phyloP scores from a whole-genome alignment of 1,140 invertebrate species.

The Pseudoatta argentina region DNA sequence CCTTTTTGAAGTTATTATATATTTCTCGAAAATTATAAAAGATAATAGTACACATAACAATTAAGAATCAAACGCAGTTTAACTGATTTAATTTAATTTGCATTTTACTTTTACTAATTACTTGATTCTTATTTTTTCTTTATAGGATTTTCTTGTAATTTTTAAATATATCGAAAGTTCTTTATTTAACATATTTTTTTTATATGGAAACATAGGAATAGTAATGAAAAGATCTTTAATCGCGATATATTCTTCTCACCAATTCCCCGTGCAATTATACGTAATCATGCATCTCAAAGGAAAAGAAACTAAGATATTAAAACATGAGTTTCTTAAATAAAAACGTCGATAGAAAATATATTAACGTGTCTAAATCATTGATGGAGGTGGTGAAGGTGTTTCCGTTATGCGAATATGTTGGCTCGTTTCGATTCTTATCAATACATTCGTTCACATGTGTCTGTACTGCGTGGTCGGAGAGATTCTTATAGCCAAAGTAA shows the following conservation, averaged over 20 bases:
- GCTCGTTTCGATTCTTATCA: slow-evolving; percentile 46
- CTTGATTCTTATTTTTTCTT: too few relatives aligned
- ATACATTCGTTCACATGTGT: slow-evolving; percentile 44
- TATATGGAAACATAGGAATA: not conserved
- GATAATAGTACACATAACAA: too few relatives aligned
- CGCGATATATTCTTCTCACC: not conserved
- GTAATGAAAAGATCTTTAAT: not conserved
- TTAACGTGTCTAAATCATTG: slow-evolving; percentile 32
- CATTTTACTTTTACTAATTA: too few relatives aligned
- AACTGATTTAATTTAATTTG: too few relatives aligned
- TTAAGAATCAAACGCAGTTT: too few relatives aligned
- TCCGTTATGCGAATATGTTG: slow-evolving; percentile 34
- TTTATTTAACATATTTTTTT: not conserved
- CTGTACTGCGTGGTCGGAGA: slow-evolving; percentile 42
- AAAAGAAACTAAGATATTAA: not conserved
- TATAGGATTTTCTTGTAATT: too few relatives aligned
- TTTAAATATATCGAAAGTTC: too few relatives aligned
- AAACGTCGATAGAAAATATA: not conserved
- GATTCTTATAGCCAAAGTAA: slow-evolving; percentile 42
- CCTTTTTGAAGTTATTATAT: not conserved
- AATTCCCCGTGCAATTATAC: not conserved
- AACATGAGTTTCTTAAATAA: not conserved
- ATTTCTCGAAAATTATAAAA: too few relatives aligned
- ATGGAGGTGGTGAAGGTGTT: not conserved
- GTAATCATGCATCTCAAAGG: too few relatives aligned